Conservation (phyloP, 2,113 vertebrate genomes). For the Corythaixoides concolor region DNA sequence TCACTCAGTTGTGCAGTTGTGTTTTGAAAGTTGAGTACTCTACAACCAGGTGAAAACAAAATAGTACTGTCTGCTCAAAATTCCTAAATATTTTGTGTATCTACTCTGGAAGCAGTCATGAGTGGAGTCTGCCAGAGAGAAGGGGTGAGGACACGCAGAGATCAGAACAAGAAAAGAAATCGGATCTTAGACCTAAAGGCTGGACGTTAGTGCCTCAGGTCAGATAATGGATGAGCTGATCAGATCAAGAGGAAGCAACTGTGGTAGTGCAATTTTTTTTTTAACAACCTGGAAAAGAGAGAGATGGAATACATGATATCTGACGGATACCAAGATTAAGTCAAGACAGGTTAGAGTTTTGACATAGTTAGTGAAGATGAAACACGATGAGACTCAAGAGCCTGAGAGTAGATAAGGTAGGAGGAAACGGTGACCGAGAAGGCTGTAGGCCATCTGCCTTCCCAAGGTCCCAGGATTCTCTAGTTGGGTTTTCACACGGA, state of each 20-base stretch:
- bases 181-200: neutral
- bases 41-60: neutral
- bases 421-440: neutral
- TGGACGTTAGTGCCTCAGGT: neutral
- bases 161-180: neutral
- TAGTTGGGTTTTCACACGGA: neutral
- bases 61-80: fast-evolving
- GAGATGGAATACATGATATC: neutral
- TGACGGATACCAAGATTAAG: neutral
- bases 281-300: neutral
- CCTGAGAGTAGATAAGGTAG: neutral
- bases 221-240: neutral
- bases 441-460: neutral
- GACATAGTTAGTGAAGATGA: neutral
- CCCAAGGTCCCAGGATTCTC: neutral
- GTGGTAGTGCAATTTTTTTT: neutral
- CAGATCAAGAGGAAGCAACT: neutral
- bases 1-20: neutral
- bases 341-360: neutral
- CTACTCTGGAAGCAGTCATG: neutral
- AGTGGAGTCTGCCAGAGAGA: neutral
- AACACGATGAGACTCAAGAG: neutral
- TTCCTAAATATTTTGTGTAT: neutral
- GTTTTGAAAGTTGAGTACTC: neutral
- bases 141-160: neutral